Percentiles rank a stretch among this genome's conserved stretches.
Evolutionary conservation across 2,797 vertebrate genomes (phyloP).

Genomic region (Crenuchus spilurus): DNA sequence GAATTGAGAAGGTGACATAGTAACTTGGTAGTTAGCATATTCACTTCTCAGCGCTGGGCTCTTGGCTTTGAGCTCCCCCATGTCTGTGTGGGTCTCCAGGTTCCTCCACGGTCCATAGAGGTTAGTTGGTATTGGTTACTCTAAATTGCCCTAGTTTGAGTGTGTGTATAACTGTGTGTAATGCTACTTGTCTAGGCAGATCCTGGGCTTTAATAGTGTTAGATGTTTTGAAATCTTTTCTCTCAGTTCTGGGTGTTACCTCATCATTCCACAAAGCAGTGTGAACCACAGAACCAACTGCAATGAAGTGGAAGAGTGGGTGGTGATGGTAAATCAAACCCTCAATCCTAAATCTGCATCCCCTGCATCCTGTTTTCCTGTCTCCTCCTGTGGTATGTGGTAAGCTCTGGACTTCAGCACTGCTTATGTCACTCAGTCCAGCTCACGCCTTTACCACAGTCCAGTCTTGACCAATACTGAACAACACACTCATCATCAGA

Average conservation of each 20-base stretch:
- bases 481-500: background rate
- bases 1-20: too few species aligned
- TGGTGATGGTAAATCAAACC: conserved; percentile 8
- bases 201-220: background rate
- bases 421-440: background rate
- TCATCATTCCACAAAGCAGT: conserved; percentile 2
- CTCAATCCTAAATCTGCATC: too few species aligned
- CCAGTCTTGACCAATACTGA: background rate
- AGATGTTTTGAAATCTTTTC: background rate
- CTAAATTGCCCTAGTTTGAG: too few species aligned
- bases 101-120: too few species aligned
- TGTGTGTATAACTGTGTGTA: too few species aligned
- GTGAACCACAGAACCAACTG: background rate
- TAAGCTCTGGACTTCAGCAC: background rate
- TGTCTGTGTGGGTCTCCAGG: too few species aligned
- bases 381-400: background rate
- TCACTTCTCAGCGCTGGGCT: too few species aligned
- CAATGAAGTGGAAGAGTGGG: background rate
- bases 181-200: too few species aligned
- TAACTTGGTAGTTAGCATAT: too few species aligned
- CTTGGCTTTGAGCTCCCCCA: too few species aligned
- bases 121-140: too few species aligned
- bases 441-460: background rate
- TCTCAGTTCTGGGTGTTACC: conserved; percentile 25
- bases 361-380: conserved; percentile 29